A percentile compares a stretch with the other conserved stretches of the same genome.
These are phyloP conservation scores for Drosophila auraria DNA, from an alignment of 1,140 invertebrate species.

Conservation along the genomic window DNA sequence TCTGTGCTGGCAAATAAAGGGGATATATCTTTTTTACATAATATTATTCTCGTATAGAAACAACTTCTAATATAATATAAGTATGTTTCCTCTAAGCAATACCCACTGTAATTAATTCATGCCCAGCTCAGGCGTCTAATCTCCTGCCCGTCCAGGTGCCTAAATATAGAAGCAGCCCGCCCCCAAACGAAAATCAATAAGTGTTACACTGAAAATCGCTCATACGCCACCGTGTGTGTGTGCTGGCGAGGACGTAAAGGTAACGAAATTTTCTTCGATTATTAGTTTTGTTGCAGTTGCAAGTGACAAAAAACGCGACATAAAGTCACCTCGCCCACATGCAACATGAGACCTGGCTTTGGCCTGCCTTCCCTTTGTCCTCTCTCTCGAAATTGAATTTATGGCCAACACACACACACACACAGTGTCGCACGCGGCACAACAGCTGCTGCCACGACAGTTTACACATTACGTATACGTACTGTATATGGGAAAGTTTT, in stretches of 20 bases:
- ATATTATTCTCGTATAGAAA: background rate
- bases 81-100: background rate
- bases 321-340: constrained; percentile 37
- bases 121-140: constrained; percentile 16
- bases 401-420: constrained; percentile 49
- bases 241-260: background rate
- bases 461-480: constrained; percentile 40
- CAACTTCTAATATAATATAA: too few species aligned
- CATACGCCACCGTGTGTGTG: constrained; percentile 17
- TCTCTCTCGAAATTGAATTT: constrained; percentile 76
- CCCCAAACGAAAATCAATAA: constrained; percentile 38
- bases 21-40: too few species aligned
- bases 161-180: constrained; percentile 27
- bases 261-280: constrained; percentile 45
- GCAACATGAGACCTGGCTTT: constrained; percentile 26
- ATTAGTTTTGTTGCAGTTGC: constrained; percentile 61
- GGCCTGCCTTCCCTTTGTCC: constrained; percentile 21
- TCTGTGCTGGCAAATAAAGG: background rate
- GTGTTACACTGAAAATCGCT: constrained; percentile 19
- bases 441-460: constrained; percentile 48
- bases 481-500: constrained; percentile 30
- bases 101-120: constrained; percentile 17
- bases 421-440: background rate
- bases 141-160: constrained; percentile 17
- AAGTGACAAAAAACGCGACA: constrained; percentile 74